A percentile compares a stretch with the other conserved stretches of the same genome.
These are phyloP conservation scores for Sinocyclocheilus anshuiensis DNA, from an alignment of 2,113 vertebrate genomes.

Conservation along the genomic window DNA sequence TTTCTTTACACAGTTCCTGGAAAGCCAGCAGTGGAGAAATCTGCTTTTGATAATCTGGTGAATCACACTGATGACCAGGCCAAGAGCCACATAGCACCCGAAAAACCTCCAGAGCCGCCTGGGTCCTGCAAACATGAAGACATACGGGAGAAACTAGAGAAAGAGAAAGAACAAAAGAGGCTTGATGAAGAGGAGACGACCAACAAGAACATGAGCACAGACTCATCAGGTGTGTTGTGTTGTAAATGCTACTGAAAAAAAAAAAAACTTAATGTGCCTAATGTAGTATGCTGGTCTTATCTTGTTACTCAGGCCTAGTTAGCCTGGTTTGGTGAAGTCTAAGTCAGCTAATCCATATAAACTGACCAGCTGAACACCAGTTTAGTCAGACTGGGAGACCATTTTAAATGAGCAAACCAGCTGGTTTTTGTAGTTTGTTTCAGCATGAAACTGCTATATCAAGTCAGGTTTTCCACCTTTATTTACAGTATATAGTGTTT, in stretches of 20 bases:
- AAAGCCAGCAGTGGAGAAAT: conserved; percentile 52
- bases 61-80: conserved; percentile 52
- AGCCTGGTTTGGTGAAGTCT: not conserved
- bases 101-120: conserved; percentile 2
- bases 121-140: conserved; percentile 73
- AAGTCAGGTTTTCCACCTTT: no score
- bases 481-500: no score
- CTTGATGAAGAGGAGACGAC: conserved; percentile 50
- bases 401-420: no score
- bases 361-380: not conserved
- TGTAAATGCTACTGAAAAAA: not conserved
- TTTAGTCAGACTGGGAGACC: no score
- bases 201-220: conserved; percentile 28
- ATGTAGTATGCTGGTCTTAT: not conserved
- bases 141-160: conserved; percentile 59
- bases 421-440: no score
- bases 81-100: conserved; percentile 50
- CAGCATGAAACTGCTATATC: no score
- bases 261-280: not conserved
- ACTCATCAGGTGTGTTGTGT: not conserved
- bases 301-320: not conserved
- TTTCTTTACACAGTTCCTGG: conserved; percentile 48
- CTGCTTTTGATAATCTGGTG: conserved; percentile 59
- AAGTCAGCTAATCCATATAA: not conserved
- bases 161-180: conserved; percentile 55